These are phyloP conservation scores for Apostichopus californicus DNA, from an alignment of 35 echinoderm and acorn worm species.

Conservation along the genomic window DNA sequence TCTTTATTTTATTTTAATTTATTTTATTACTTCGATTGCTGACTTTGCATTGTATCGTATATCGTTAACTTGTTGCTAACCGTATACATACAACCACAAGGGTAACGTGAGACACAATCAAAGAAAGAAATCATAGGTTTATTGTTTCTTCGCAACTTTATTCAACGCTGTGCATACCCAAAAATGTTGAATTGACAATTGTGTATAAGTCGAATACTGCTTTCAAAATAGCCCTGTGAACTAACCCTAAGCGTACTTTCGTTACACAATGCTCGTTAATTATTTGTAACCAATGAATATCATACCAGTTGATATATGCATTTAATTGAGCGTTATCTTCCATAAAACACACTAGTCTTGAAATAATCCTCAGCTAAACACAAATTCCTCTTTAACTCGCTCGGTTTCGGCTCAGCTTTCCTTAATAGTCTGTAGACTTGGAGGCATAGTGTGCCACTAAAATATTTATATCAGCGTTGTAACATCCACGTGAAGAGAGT, in stretches of 20 bases:
- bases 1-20: too few species aligned
- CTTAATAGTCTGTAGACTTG: constrained; percentile 12
- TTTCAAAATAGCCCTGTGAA: not conserved
- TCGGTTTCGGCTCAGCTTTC: constrained; percentile 11
- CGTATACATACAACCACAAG: too few species aligned
- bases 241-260: constrained; percentile 9
- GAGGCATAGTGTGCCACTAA: constrained; percentile 27
- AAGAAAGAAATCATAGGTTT: too few species aligned
- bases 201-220: too few species aligned
- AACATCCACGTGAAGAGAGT: constrained; percentile 6
- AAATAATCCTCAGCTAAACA: not conserved
- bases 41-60: too few species aligned
- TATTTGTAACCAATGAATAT: constrained; percentile 26
- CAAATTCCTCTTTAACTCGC: not conserved
- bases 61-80: too few species aligned
- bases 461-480: constrained; percentile 25
- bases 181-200: too few species aligned
- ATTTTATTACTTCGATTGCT: too few species aligned
- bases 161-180: too few species aligned
- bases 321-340: constrained; percentile 5
- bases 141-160: too few species aligned
- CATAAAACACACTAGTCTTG: not conserved
- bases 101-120: too few species aligned
- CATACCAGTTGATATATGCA: not conserved
- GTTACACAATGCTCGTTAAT: constrained; percentile 44